Evolutionary conservation across 2,113 vertebrate species (phyloP), one percentile per base, ranked within the genome.

Genomic region (Ophthalmolycus amberensis): DNA sequence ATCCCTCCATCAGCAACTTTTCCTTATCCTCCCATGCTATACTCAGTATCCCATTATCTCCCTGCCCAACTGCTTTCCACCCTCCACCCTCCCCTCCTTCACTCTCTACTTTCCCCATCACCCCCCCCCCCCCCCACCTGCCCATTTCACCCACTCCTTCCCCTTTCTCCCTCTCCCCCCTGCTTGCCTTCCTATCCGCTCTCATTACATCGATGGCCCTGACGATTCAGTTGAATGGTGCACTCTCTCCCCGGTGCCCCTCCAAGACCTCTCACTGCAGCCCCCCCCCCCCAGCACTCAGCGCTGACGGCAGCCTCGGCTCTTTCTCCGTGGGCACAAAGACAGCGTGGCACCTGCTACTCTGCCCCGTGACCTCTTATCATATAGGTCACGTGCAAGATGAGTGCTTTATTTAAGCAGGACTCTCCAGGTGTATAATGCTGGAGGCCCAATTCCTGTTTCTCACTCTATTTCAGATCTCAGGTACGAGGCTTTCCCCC

Each of bases 171-270:
- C 44, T 76, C 54, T 16, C 16, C 16, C 25, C 52, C 20, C 67
- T 67, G 27, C 46, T 75, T 70, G 29, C 83, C 62, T 60, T 37
- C 75, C 84, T 86, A 80, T 94, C 86, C 92, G 90, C 94, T 94
- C 95, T 95, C 93, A 95, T 96, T 93, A 95, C 93, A 84, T 75
- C 91, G 94, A 95, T 94, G 92, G 94, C 90, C 89, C 91, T 86
- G 92, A 95, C 95, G 95, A 95, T 95, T 95, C 94, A 93, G 89
- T 94, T 93, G 94, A 94, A 89, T 92, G 88, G 85, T 79, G 80
- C 69, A 54, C 79, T 88, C 40, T 82, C 86, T 74, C 79, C 73
- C 77, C 82, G 5, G 71, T 74, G 75, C 71, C 85, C 90, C 87
- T 90, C 83, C 83, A 77, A 88, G 87, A 87, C 84, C 90, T 9